Conservation (phyloP, 2,797 vertebrate genomes). For the Tenualosa ilisha region DNA sequence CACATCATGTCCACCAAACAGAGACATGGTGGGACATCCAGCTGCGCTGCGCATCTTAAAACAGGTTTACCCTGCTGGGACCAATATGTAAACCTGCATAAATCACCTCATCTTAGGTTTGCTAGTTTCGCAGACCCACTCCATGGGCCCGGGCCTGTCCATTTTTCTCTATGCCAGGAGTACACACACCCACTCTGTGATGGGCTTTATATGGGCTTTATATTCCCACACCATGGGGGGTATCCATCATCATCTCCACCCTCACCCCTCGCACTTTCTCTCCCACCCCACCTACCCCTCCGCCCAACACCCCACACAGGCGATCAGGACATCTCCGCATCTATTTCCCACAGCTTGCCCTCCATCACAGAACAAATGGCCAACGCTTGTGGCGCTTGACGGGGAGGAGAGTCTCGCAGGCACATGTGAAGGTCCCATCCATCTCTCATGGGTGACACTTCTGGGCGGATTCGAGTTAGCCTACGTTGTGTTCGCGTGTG, state of each 20-base stretch:
- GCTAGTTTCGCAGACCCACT: slow-evolving; percentile 54
- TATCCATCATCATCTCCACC: slow-evolving; percentile 37
- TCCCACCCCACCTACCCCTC: not conserved
- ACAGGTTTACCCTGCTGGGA: slow-evolving; percentile 62
- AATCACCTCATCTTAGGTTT: slow-evolving; percentile 59
- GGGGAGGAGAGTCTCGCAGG: not conserved
- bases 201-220: slow-evolving; percentile 65
- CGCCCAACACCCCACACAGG: not conserved
- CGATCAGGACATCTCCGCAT: not conserved
- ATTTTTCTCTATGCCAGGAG: not conserved
- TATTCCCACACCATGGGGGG: slow-evolving; percentile 49
- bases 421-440: not conserved
- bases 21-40: slow-evolving; percentile 57
- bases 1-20: too few species aligned
- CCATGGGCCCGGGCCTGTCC: slow-evolving; percentile 39
- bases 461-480: not conserved
- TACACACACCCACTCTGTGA: slow-evolving; percentile 42
- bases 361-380: not conserved
- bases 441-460: not conserved
- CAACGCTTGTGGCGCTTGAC: not conserved
- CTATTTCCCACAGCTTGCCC: not conserved
- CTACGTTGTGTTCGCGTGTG: not conserved
- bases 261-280: not conserved
- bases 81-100: slow-evolving; percentile 63
- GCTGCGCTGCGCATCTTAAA: slow-evolving; percentile 54